Evolutionary conservation across 2,888 invertebrate genomes (phyloP).

Genomic region (Tolmerus cingulatus): DNA sequence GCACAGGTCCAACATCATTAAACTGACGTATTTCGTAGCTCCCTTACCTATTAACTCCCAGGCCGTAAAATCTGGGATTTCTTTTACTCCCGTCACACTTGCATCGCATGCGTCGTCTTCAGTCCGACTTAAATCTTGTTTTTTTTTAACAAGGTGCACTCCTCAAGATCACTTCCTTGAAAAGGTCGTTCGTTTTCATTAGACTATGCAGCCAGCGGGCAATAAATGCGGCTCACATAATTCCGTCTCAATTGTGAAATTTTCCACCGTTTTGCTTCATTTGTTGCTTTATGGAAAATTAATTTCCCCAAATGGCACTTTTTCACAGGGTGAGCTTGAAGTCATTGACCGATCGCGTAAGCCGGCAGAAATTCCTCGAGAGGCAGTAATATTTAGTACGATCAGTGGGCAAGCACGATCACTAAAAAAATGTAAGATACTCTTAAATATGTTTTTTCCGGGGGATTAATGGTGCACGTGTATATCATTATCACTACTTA

Average conservation of each 20-base stretch:
- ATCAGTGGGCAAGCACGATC: neutral
- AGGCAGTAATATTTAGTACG: neutral
- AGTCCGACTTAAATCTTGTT: neutral
- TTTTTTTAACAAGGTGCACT: neutral
- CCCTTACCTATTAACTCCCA: neutral
- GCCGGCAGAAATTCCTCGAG: neutral
- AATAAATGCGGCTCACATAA: neutral
- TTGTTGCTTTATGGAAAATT: slow-evolving; percentile 13
- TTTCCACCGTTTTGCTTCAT: neutral
- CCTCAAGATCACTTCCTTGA: neutral
- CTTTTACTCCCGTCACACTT: neutral
- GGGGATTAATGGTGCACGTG: neutral
- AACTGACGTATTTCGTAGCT: slow-evolving; percentile 3
- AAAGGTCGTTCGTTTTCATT: slow-evolving; percentile 23
- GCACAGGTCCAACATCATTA: neutral
- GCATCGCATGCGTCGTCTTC: neutral
- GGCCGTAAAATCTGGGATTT: slow-evolving; percentile 11
- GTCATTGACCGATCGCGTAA: neutral
- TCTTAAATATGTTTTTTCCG: neutral
- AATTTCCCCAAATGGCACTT: neutral
- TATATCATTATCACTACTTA: neutral
- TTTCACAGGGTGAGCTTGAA: neutral
- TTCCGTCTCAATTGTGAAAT: neutral
- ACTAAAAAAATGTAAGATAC: neutral
- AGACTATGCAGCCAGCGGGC: neutral